Evolutionary conservation across 2,797 vertebrate species (phyloP).

Genomic region (Garrulus glandarius): DNA sequence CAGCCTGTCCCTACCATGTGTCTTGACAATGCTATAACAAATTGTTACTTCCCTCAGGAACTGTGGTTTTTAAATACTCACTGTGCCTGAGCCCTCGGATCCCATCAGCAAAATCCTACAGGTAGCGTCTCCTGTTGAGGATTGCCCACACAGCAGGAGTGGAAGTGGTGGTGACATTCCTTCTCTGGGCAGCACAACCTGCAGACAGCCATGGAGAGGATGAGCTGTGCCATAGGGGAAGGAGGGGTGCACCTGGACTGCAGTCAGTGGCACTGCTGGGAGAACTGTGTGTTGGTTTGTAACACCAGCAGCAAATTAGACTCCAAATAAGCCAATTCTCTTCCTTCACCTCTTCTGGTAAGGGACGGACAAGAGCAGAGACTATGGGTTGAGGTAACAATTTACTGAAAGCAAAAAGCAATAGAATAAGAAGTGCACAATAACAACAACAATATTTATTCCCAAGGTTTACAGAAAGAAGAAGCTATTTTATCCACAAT

Average conservation of each 20-base stretch:
- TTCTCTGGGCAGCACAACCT: not conserved
- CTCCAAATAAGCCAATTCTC: not conserved
- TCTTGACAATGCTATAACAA: not conserved
- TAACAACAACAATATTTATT: not conserved
- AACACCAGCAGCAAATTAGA: not conserved
- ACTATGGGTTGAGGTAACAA: not conserved
- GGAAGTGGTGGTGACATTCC: no score
- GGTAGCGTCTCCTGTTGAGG: fast-evolving
- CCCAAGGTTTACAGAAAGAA: not conserved
- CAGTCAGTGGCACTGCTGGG: fast-evolving
- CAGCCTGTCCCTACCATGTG: not conserved
- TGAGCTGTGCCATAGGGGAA: not conserved
- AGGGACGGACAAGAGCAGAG: not conserved
- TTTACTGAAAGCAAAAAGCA: not conserved
- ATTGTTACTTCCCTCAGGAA: not conserved
- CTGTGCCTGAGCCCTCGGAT: not conserved
- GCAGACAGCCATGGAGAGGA: not conserved
- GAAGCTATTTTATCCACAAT: not conserved
- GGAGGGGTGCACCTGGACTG: not conserved
- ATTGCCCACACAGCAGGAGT: not conserved
- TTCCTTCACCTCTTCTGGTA: not conserved
- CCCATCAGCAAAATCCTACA: fast-evolving
- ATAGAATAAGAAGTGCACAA: not conserved
- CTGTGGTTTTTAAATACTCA: not conserved
- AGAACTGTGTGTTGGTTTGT: not conserved